These are phyloP conservation scores for Pygoscelis antarcticus DNA, from an alignment of 2,113 vertebrate genomes.

Conservation along the genomic window DNA sequence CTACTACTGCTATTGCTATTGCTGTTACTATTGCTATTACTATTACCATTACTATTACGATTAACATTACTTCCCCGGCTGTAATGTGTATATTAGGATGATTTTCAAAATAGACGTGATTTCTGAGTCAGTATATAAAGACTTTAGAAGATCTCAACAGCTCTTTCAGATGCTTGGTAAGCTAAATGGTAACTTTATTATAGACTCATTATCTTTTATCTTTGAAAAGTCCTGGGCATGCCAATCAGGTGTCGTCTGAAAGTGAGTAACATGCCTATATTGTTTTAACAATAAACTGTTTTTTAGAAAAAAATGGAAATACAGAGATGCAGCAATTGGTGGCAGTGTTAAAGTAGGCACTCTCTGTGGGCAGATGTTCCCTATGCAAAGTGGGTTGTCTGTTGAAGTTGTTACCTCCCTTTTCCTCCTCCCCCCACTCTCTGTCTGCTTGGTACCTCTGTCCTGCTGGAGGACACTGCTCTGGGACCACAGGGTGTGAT, in stretches of 20 bases:
- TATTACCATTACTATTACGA: too few relatives aligned
- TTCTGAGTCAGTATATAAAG: background rate
- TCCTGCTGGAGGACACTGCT: background rate
- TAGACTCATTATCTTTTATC: background rate
- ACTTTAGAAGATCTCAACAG: background rate
- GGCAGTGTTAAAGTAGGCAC: background rate
- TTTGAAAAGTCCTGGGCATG: background rate
- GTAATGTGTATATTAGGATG: background rate
- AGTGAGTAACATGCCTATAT: background rate
- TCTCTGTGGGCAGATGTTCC: background rate
- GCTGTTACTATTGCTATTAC: background rate
- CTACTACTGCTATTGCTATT: background rate
- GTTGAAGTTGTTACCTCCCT: background rate
- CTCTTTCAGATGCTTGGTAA: background rate
- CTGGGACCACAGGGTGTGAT: background rate
- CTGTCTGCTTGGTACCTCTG: background rate
- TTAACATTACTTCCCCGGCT: background rate
- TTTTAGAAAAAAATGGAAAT: background rate
- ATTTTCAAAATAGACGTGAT: background rate
- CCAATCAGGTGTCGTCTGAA: background rate
- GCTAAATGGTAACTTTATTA: background rate
- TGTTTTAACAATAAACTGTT: background rate
- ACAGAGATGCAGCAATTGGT: background rate
- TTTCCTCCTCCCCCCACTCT: background rate
- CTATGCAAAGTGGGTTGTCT: background rate